These are phyloP conservation scores for Lymantria dispar DNA, from an alignment of 2,888 invertebrate species.

Conservation along the genomic window DNA sequence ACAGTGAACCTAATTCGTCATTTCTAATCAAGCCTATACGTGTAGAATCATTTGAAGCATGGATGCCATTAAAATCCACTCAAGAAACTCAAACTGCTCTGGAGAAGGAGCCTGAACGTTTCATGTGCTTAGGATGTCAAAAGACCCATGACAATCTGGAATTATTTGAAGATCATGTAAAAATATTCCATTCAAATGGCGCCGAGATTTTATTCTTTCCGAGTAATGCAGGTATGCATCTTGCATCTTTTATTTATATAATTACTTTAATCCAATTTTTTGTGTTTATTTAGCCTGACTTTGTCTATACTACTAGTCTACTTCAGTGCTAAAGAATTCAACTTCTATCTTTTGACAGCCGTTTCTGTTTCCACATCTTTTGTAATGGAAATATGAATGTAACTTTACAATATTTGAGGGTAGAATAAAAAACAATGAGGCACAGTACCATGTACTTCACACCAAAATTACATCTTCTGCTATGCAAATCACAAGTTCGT, in stretches of 20 bases:
- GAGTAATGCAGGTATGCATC: slow-evolving; percentile 10
- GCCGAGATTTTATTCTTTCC: slow-evolving; percentile 55
- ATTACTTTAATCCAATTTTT: too few species aligned
- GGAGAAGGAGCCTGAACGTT: slow-evolving; percentile 7
- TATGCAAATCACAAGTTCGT: too few species aligned
- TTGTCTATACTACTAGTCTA: too few species aligned
- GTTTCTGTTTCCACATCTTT: too few species aligned
- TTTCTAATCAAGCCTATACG: slow-evolving; percentile 46
- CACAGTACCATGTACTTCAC: too few species aligned
- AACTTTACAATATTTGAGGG: too few species aligned
- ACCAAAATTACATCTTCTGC: too few species aligned
- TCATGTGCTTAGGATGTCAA: slow-evolving; percentile 47
- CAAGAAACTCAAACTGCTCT: slow-evolving; percentile 4
- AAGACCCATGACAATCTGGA: slow-evolving; percentile 36
- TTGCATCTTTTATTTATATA: neutral
- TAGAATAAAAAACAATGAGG: too few species aligned
- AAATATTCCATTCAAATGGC: slow-evolving; percentile 39
- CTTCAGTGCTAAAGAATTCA: too few species aligned
- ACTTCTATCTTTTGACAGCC: too few species aligned
- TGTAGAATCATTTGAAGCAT: slow-evolving; percentile 40
- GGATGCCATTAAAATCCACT: slow-evolving; percentile 25
- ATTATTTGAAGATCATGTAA: slow-evolving; percentile 50
- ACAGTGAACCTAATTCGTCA: slow-evolving; percentile 39
- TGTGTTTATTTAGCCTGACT: too few species aligned
- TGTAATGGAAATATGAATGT: too few species aligned